A percentile compares a stretch with the other conserved stretches of the same genome.
These are phyloP conservation scores for Seriola quinqueradiata DNA, from an alignment of 2,113 vertebrate species.

Conservation along the genomic window DNA sequence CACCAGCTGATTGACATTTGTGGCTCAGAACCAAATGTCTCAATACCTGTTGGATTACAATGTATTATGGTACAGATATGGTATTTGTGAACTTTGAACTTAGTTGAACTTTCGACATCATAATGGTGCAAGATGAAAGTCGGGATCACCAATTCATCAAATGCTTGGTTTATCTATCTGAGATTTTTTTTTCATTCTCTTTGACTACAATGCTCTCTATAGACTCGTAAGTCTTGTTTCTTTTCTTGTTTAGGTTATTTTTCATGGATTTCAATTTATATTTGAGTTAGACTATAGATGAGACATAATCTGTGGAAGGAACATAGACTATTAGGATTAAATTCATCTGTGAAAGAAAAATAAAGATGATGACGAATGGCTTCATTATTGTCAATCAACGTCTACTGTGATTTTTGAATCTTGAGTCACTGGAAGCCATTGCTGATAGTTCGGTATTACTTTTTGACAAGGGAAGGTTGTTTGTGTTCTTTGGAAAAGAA, in stretches of 20 bases:
- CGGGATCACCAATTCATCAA: neutral
- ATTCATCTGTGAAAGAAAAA: slow-evolving; percentile 18
- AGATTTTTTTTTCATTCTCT: too few species aligned
- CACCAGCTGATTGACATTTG: neutral
- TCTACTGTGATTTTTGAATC: neutral
- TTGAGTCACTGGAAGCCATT: neutral
- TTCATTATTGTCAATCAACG: neutral
- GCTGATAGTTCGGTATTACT: neutral
- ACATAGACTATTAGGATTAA: neutral
- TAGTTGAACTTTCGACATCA: too few species aligned
- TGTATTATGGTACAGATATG: neutral
- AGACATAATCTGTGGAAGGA: neutral
- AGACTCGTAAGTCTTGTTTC: neutral
- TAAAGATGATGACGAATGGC: neutral
- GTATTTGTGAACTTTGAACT: neutral
- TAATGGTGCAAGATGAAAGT: too few species aligned
- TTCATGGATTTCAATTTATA: neutral
- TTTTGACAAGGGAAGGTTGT: neutral
- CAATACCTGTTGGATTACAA: neutral
- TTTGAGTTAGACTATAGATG: neutral
- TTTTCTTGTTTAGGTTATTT: neutral
- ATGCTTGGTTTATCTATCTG: neutral
- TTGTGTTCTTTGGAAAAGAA: slow-evolving; percentile 2
- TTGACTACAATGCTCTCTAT: too few species aligned
- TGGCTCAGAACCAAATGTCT: neutral